Conservation (phyloP, 2,888 invertebrate genomes). For the Metellina segmentata region DNA sequence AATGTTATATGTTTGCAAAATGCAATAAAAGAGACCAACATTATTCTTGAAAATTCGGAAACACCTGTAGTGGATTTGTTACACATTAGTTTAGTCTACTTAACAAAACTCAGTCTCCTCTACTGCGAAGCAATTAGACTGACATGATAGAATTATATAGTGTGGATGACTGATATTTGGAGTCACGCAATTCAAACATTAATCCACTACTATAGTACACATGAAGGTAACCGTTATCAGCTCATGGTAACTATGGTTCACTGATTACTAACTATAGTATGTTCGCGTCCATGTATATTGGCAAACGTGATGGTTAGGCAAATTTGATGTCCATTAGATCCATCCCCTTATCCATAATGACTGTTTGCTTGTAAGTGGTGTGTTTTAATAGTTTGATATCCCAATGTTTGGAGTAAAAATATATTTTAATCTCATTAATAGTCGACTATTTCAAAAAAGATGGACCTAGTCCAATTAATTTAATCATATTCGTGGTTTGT, state of each 20-base stretch:
- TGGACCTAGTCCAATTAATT: too few relatives aligned
- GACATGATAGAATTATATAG: background rate
- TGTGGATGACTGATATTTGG: background rate
- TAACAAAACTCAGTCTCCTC: background rate
- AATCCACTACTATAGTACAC: background rate
- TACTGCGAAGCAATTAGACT: background rate
- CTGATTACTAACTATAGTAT: background rate
- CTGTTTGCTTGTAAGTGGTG: background rate
- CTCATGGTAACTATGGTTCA: background rate
- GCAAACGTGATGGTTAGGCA: background rate
- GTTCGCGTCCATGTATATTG: background rate
- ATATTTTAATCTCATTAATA: too few relatives aligned
- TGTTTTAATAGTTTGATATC: background rate
- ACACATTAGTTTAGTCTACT: too few relatives aligned
- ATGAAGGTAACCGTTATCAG: background rate
- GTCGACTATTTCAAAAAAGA: too few relatives aligned
- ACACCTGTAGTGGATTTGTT: too few relatives aligned
- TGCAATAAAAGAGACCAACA: too few relatives aligned
- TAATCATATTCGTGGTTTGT: too few relatives aligned
- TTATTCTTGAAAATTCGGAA: too few relatives aligned
- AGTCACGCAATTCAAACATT: background rate
- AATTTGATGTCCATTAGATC: background rate
- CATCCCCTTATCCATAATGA: background rate
- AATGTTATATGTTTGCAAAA: too few relatives aligned
- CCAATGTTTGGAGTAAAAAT: too few relatives aligned